Percentiles rank a stretch among this genome's conserved stretches.
Conservation (phyloP, 2,888 invertebrate species). For the Imbricaverruca yamaguchii region DNA sequence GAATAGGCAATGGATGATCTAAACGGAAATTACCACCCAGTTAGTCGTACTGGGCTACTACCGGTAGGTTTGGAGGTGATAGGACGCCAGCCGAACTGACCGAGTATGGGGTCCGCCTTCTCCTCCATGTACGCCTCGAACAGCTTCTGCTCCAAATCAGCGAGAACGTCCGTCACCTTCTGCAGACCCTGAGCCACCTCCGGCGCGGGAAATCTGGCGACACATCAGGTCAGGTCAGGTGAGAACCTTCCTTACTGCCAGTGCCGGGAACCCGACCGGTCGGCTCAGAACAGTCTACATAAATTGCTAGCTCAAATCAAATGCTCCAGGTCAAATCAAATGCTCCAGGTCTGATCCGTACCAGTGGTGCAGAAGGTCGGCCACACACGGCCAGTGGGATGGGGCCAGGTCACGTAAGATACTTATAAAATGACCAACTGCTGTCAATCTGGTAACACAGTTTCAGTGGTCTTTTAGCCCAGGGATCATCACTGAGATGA, state of each 20-base stretch:
- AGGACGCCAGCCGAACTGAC: conserved; percentile 39
- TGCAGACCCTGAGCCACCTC: conserved; percentile 62
- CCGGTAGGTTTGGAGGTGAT: no score
- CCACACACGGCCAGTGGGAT: conserved; percentile 33
- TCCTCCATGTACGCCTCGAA: conserved; percentile 65
- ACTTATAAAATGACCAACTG: conserved; percentile 49
- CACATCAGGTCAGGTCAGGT: not conserved
- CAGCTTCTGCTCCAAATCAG: conserved; percentile 45
- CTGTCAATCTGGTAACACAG: conserved; percentile 28
- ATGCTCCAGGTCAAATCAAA: no score
- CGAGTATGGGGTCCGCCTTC: conserved; percentile 87
- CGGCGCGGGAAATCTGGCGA: conserved; percentile 42
- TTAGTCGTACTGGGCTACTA: no score
- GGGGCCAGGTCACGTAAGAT: conserved; percentile 36
- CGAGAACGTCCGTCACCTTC: conserved; percentile 44
- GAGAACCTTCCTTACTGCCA: no score
- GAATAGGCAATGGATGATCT: no score
- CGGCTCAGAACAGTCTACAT: no score
- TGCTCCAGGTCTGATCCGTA: no score
- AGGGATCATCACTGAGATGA: no score
- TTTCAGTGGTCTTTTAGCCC: no score
- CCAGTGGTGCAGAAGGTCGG: conserved; percentile 31
- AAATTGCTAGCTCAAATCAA: no score
- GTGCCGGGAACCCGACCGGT: no score
- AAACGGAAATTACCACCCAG: no score